phyloP scores from a whole-genome alignment of 23 tunicate genomes.

The Halocynthia aurantium region DNA sequence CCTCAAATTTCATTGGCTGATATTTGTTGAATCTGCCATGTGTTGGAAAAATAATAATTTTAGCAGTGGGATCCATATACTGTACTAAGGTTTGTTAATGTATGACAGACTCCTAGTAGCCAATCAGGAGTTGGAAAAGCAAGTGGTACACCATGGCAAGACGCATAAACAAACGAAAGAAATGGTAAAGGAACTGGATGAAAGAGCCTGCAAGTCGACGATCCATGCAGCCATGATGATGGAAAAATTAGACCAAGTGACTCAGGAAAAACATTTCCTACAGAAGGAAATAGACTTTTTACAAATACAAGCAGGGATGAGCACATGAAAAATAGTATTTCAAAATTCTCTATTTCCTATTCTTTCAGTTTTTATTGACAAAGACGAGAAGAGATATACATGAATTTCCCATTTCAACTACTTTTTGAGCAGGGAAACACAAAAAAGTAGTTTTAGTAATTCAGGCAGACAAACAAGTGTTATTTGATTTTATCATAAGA shows the following conservation, averaged over 20 bases:
- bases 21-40: background rate
- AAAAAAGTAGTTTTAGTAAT: no score
- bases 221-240: conserved; percentile 43
- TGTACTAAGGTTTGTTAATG: background rate
- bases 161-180: conserved; percentile 74
- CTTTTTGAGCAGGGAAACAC: no score
- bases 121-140: conserved; percentile 66
- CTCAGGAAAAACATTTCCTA: conserved; percentile 36
- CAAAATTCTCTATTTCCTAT: no score
- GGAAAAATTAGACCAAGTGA: conserved; percentile 40
- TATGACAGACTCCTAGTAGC: conserved; percentile 14
- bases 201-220: conserved; percentile 35
- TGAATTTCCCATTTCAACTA: no score
- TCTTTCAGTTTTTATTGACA: no score
- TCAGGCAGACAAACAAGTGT: no score
- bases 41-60: background rate
- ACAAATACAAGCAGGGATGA: conserved; percentile 24
- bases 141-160: conserved; percentile 75
- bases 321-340: no score
- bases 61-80: background rate
- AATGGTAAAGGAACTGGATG: conserved; percentile 35
- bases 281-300: conserved; percentile 56
- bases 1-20: background rate
- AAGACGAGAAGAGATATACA: no score
- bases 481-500: no score